Base-by-base conservation (phyloP, 2,797 vertebrate genomes). In the Pseudopleuronectes americanus region DNA sequence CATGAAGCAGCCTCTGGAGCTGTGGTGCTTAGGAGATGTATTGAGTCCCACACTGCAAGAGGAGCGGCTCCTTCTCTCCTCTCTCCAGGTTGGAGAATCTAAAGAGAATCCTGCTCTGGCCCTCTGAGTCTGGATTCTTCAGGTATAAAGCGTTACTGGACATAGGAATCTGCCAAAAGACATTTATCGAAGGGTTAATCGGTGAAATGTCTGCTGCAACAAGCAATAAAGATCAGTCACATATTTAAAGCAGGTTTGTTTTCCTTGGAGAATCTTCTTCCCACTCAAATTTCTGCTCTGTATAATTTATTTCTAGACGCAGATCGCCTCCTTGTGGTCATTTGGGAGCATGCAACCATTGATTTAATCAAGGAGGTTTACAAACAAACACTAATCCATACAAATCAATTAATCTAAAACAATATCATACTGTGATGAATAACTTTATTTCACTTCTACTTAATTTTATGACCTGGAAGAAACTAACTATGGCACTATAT, bases 91-190 rank as follows among this genome's bases (percentile, higher is more conserved):
- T 54, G 21, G 78, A 28, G 43, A 85, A 60, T 43, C 81, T 81
- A 0, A 90, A 78, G 12, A 59, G 23, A 24, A 91, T 77, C 1
- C 8, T 2, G 67, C 71, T 84, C 6, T 74, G 83, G 22, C 23
- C 53, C 1, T 77, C 80, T 2, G 64, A 38, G 3, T 82, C 77
- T 6, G 55, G 68, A 64, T 66, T 74, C 72, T 88, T 90, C 79
- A 86, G 43, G 71, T 90, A 92, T 2, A 84, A 2, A 1, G 86
- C 84, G 0, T 90, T 90, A 54, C 66, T 69, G 68, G 85, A 87
- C 4, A 22, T 19, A 6, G 70, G 36, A 10, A 80, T 33, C 92
- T 93, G 84, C n/a, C 71, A 61, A 65, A 68, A 12, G 8, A 64
- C 28, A 52, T 31, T 4, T 0, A 60, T 49, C 5, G 31, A 68